A percentile compares a stretch with the other conserved stretches of the same genome.
Conservation (phyloP, 1,140 invertebrate species). For the Frieseomelitta varia region DNA sequence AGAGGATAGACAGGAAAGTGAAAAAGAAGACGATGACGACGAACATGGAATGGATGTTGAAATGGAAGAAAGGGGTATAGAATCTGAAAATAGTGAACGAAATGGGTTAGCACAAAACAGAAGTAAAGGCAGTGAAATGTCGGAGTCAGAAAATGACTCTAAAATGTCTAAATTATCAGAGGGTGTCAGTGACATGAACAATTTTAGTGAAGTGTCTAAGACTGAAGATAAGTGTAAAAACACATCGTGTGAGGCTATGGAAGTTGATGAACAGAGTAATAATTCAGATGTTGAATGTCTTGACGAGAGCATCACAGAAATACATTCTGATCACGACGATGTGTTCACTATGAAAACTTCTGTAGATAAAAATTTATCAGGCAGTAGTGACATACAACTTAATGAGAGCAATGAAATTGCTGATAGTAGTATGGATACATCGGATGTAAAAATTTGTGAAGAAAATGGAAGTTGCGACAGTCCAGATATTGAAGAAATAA, state of each 20-base stretch:
- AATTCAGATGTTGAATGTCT: constrained; percentile 79
- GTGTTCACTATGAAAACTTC: constrained; percentile 71
- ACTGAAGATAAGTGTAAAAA: constrained; percentile 66
- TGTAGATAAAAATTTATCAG: constrained; percentile 52
- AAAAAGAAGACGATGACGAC: constrained; percentile 74
- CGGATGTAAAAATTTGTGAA: constrained; percentile 76
- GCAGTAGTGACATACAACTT: constrained; percentile 40
- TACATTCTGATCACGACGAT: constrained; percentile 68
- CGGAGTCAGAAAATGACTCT: constrained; percentile 50
- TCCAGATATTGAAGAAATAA: constrained; percentile 80
- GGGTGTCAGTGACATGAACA: constrained; percentile 70
- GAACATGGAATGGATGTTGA: constrained; percentile 63
- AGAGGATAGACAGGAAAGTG: constrained; percentile 54
- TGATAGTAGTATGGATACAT: constrained; percentile 71
- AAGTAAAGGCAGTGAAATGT: constrained; percentile 50
- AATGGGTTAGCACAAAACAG: constrained; percentile 42
- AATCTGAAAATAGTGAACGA: constrained; percentile 57
- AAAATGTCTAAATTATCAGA: constrained; percentile 54
- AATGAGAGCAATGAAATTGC: constrained; percentile 62
- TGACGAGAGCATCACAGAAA: constrained; percentile 74
- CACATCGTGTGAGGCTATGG: constrained; percentile 72
- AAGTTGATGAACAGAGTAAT: constrained; percentile 76
- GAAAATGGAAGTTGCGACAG: constrained; percentile 79
- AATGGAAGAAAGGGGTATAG: constrained; percentile 49
- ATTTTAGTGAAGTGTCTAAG: constrained; percentile 75